phyloP scores from a whole-genome alignment of 2,797 vertebrate species.

The Pseudomugil gertrudae region DNA sequence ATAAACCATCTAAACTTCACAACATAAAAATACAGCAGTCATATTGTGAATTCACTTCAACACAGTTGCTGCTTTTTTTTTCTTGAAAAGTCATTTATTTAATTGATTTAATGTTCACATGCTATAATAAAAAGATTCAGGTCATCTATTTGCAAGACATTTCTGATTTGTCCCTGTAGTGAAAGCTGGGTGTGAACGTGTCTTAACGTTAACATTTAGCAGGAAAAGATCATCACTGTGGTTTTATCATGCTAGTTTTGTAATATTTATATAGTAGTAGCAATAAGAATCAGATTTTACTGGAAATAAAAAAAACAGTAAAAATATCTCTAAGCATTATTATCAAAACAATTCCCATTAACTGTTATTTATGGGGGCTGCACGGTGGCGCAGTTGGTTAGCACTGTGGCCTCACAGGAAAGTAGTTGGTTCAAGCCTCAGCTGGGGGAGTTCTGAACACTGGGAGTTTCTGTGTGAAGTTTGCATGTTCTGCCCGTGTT shows the following conservation, averaged over 20 bases:
- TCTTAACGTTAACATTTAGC: background rate
- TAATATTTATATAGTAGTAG: slow-evolving; percentile 24
- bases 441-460: no score
- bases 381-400: no score
- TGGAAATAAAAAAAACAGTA: background rate
- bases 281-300: background rate
- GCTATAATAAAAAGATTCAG: background rate
- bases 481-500: no score
- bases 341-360: slow-evolving; percentile 14
- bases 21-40: background rate
- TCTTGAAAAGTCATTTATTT: background rate
- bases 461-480: no score
- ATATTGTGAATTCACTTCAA: no score
- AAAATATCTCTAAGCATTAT: slow-evolving; percentile 1
- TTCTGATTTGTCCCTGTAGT: background rate
- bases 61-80: no score
- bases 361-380: no score
- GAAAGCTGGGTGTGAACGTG: background rate
- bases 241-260: slow-evolving; percentile 17
- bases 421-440: no score
- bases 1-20: background rate
- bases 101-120: background rate
- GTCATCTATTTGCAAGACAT: background rate
- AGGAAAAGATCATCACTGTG: slow-evolving; percentile 8
- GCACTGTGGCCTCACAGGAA: no score